A percentile compares a stretch with the other conserved stretches of the same genome.
These are phyloP conservation scores for Marmota flaviventris DNA, from an alignment of 2,113 vertebrate genomes.

Conservation along the genomic window DNA sequence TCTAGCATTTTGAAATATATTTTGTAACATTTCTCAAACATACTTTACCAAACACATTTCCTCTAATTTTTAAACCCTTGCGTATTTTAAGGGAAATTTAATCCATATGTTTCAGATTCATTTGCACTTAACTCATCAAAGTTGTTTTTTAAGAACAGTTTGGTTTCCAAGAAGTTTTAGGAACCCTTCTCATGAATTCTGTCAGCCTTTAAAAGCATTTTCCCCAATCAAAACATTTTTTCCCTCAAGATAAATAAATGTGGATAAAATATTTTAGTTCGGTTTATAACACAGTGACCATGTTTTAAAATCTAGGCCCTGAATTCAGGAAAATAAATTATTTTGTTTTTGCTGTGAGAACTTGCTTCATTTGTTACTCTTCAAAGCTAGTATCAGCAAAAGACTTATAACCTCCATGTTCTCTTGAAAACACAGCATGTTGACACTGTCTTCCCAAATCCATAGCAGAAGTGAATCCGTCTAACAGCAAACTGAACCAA, in stretches of 20 bases:
- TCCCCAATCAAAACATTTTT: background rate
- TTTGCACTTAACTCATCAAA: constrained; percentile 67
- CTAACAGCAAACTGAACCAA: background rate
- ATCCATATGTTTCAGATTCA: constrained; percentile 70
- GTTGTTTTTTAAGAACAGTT: constrained; percentile 69
- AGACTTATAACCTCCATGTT: background rate
- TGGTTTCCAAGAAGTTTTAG: constrained; percentile 63
- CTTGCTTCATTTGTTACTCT: background rate
- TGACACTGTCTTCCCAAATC: background rate
- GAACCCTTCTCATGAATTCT: constrained; percentile 42
- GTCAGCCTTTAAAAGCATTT: constrained; percentile 50
- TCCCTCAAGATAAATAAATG: constrained; percentile 6
- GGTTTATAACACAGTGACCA: background rate
- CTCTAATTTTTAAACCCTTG: constrained; percentile 72
- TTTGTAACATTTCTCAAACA: constrained; percentile 71
- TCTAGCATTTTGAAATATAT: constrained; percentile 71
- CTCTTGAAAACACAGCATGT: background rate
- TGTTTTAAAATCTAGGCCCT: constrained; percentile 51
- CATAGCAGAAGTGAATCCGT: background rate
- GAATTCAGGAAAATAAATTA: background rate
- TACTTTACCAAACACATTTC: constrained; percentile 64
- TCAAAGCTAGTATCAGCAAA: constrained; percentile 35
- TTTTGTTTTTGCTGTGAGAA: constrained; percentile 38
- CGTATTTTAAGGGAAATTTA: constrained; percentile 69
- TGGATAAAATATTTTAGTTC: constrained; percentile 13